Evolutionary conservation across 2,888 invertebrate species (phyloP), one percentile per base, ranked within the genome.

Genomic region (Petrolisthes cinctipes): DNA sequence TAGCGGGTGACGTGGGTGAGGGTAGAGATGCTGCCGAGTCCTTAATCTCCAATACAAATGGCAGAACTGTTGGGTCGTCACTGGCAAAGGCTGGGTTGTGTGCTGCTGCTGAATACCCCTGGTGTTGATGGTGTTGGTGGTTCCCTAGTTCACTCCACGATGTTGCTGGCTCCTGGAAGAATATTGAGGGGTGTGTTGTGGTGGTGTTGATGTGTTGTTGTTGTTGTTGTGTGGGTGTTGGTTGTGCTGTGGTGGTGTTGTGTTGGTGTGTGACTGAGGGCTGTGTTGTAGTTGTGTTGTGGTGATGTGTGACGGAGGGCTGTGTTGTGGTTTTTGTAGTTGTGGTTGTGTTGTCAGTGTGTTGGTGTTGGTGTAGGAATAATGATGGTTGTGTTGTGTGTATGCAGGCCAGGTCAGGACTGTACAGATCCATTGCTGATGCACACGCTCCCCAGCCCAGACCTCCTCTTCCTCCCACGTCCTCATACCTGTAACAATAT

Each of bases 391-490:
- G 71, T n/a, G 71, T 6, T 6, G 14, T 6, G n/a, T 71, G 71
- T 6, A 71, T 20, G 4, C 71, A 84, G 9, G 87, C 71, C 20
- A 84, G 81, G 7, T 87, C 87, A 5, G 68, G 61, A 37, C 84
- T 57, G 54, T 87, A 87, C 11, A 87, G 75, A 61, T 87, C 84
- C 14, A 78, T 61, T n/a, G 87, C 84, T 57, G 84, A 37, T 23
- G 87, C 88, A 76, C 88, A 88, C 5, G 85, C 88, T 9, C 88
- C 85, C 85, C 85, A 85, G 5, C 82, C 88, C 17, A 78, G 5
- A n/a, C 73, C 56, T 37, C 37, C 37, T 37, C 37, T 37, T 54
- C 82, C 85, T 57, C 82, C 82, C 57, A 88, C 37, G 75, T 88
- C 88, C 68, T 88, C 88, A 71, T 88, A 88, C 57, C 88, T 88